phyloP scores from a whole-genome alignment of 2,113 vertebrate species.

The Clupea harengus region DNA sequence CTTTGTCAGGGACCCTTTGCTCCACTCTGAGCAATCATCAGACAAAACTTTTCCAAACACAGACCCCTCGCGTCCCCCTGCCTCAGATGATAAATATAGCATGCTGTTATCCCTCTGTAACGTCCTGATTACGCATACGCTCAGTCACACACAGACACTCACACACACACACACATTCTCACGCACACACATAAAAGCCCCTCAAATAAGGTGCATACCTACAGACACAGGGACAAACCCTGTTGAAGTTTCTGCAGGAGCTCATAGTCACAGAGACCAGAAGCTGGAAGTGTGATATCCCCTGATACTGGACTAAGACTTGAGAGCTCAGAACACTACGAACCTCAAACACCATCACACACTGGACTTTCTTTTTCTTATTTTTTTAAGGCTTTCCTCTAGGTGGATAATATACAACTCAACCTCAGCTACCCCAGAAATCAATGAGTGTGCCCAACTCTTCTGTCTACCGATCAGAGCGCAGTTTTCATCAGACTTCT shows the following conservation, averaged over 20 bases:
- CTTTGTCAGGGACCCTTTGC: slow-evolving; percentile 48
- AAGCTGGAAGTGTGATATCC: not conserved
- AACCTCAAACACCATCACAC: not conserved
- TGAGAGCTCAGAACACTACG: not conserved
- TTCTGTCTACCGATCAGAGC: slow-evolving; percentile 80
- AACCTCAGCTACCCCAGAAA: slow-evolving; percentile 37
- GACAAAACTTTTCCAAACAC: slow-evolving; percentile 71
- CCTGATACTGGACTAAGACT: not conserved
- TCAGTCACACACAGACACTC: slow-evolving; percentile 41
- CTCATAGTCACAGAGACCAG: not conserved
- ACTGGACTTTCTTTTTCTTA: slow-evolving; percentile 28
- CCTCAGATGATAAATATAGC: slow-evolving; percentile 74
- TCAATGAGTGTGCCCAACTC: slow-evolving; percentile 78
- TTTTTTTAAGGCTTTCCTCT: slow-evolving; percentile 50
- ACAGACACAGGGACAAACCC: not conserved
- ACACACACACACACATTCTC: slow-evolving; percentile 22
- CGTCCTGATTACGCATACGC: slow-evolving; percentile 50
- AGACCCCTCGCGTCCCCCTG: slow-evolving; percentile 43
- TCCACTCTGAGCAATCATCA: slow-evolving; percentile 57
- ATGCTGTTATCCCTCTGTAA: slow-evolving; percentile 60
- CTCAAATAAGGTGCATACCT: slow-evolving; percentile 11
- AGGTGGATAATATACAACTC: slow-evolving; percentile 26
- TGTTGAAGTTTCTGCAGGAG: not conserved
- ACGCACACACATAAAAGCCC: slow-evolving; percentile 30
- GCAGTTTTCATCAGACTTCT: slow-evolving; percentile 76